These are phyloP conservation scores for Axinella damicornis DNA, from an alignment of 37 sponge, comb jelly and placozoan species.

Conservation along the genomic window DNA sequence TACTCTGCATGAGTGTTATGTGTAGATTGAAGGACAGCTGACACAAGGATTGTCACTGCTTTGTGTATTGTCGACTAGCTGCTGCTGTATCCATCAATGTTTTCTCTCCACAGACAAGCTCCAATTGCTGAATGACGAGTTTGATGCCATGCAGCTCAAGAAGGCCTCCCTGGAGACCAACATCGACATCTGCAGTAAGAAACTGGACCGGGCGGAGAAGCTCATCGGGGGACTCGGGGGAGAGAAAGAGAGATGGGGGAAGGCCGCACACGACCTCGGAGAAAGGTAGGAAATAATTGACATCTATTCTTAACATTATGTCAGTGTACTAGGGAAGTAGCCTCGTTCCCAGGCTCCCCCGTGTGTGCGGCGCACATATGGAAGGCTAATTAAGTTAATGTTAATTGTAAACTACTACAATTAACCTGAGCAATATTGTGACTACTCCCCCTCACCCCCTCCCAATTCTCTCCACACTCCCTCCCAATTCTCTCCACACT, in stretches of 20 bases:
- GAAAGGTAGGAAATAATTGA: constrained; percentile 58
- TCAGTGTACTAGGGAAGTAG: neutral
- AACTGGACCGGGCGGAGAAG: constrained; percentile 95
- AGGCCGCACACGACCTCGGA: constrained; percentile 88
- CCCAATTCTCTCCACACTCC: no score
- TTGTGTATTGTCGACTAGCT: neutral
- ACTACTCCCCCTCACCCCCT: no score
- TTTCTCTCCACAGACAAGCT: constrained; percentile 67
- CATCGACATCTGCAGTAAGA: constrained; percentile 95
- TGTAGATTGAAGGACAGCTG: no score
- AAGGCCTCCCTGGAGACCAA: constrained; percentile 82
- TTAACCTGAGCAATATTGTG: no score
- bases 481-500: no score
- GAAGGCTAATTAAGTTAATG: no score
- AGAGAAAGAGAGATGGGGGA: constrained; percentile 96
- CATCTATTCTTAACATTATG: neutral
- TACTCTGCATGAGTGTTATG: neutral
- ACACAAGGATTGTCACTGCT: neutral
- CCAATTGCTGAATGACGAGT: constrained; percentile 90
- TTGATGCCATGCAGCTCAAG: constrained; percentile 84
- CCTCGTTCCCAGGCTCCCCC: no score
- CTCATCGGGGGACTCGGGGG: constrained; percentile 98
- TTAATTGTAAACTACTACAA: no score
- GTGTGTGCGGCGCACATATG: neutral
- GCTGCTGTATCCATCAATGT: neutral